These are phyloP conservation scores for Ageneiosus marmoratus DNA, from an alignment of 2,113 vertebrate genomes.

Conservation along the genomic window DNA sequence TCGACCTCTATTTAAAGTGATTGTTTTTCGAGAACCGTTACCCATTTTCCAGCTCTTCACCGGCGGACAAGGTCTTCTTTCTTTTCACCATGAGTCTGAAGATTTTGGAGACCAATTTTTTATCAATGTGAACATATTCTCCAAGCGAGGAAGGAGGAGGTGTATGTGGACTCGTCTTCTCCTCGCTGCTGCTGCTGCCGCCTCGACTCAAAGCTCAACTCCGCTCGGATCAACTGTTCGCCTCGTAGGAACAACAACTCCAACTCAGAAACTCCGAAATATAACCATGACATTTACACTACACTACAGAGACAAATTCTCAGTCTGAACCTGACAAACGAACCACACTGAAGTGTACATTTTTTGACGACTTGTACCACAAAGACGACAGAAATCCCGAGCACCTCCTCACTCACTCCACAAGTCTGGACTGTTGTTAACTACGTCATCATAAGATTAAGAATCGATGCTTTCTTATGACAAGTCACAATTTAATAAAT, in stretches of 20 bases:
- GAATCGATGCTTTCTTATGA: conserved; percentile 29
- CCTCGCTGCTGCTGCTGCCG: conserved; percentile 51
- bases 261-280: conserved; percentile 58
- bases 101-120: conserved; percentile 64
- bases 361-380: conserved; percentile 9
- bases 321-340: conserved; percentile 5
- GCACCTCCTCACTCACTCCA: conserved; percentile 37
- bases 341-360: neutral
- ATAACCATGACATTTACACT: conserved; percentile 15
- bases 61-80: conserved; percentile 76
- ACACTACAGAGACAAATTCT: neutral
- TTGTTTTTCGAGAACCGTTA: conserved; percentile 67
- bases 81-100: conserved; percentile 86
- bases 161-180: conserved; percentile 67
- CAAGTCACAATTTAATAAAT: neutral
- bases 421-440: conserved; percentile 43
- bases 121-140: conserved; percentile 76
- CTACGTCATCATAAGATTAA: conserved; percentile 54
- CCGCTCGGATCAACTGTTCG: conserved; percentile 74
- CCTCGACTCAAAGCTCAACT: conserved; percentile 77
- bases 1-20: conserved; percentile 79
- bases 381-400: conserved; percentile 21
- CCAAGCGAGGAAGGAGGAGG: conserved; percentile 68
- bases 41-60: conserved; percentile 77
- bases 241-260: conserved; percentile 65